Percentiles rank a stretch among this genome's conserved stretches.
These are phyloP conservation scores for Athene noctua DNA, from an alignment of 2,113 vertebrate species.

Conservation along the genomic window DNA sequence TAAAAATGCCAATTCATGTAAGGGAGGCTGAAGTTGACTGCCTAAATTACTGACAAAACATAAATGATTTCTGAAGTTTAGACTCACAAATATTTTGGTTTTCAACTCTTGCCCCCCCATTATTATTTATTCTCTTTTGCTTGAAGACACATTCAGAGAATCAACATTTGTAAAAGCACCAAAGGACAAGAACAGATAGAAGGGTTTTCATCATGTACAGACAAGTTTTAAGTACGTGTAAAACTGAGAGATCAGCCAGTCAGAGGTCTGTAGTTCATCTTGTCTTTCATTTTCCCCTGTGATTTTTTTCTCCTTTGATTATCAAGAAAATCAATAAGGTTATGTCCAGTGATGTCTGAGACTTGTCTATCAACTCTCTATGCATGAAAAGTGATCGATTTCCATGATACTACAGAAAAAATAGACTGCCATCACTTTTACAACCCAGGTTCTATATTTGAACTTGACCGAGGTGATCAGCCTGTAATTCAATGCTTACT, in stretches of 20 bases:
- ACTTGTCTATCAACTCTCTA: constrained; percentile 26
- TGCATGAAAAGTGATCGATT: constrained; percentile 29
- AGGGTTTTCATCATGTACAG: neutral
- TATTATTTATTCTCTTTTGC: neutral
- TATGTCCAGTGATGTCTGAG: constrained; percentile 28
- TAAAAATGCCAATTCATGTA: neutral
- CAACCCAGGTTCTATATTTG: neutral
- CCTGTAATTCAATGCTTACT: neutral
- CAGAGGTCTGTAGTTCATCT: constrained; percentile 25
- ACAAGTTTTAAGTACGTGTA: neutral
- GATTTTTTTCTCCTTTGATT: constrained; percentile 21
- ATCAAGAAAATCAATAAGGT: constrained; percentile 53
- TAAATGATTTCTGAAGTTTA: neutral
- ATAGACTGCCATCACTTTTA: neutral
- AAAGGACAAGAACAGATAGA: neutral
- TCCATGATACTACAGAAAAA: neutral
- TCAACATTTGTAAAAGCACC: neutral
- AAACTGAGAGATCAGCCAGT: constrained; percentile 1
- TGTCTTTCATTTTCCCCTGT: constrained; percentile 39
- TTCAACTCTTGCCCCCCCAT: neutral
- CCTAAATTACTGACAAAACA: neutral
- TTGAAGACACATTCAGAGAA: neutral
- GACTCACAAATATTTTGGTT: neutral
- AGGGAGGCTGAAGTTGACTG: neutral
- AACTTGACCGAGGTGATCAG: neutral